Evolutionary conservation across 1,140 invertebrate species (phyloP).

Genomic region (Plectrocnemia conspersa): DNA sequence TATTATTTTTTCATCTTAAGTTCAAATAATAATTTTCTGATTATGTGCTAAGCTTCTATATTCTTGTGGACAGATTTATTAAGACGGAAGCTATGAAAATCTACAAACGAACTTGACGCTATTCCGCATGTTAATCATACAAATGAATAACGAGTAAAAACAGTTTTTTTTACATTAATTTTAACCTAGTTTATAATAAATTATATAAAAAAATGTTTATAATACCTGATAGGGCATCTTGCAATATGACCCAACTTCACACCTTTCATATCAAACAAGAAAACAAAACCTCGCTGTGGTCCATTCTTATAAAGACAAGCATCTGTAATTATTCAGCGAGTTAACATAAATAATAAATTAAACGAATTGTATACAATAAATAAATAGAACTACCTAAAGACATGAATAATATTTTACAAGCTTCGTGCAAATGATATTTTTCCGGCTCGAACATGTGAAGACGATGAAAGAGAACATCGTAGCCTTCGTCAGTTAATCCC

Average conservation of each 20-base stretch:
- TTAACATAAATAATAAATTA: slow-evolving; percentile 4
- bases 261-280: slow-evolving; percentile 61
- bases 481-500: slow-evolving; percentile 54
- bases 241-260: slow-evolving; percentile 56
- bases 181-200: background rate
- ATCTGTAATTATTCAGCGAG: slow-evolving; percentile 41
- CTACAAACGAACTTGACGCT: background rate
- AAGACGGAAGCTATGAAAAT: too few relatives aligned
- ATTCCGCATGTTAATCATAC: background rate
- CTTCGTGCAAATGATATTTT: slow-evolving; percentile 56
- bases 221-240: slow-evolving; percentile 51
- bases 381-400: slow-evolving; percentile 46
- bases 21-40: too few relatives aligned
- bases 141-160: background rate
- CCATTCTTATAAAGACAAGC: slow-evolving; percentile 50
- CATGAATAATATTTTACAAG: slow-evolving; percentile 60
- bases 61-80: too few relatives aligned
- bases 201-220: background rate
- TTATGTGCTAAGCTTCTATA: too few relatives aligned
- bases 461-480: slow-evolving; percentile 58
- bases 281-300: slow-evolving; percentile 54
- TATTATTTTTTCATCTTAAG: too few relatives aligned
- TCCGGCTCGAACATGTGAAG: slow-evolving; percentile 53
- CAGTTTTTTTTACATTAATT: background rate
- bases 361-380: background rate